Base-by-base conservation (phyloP, 2,888 invertebrate species). In the Agrochola litura region DNA sequence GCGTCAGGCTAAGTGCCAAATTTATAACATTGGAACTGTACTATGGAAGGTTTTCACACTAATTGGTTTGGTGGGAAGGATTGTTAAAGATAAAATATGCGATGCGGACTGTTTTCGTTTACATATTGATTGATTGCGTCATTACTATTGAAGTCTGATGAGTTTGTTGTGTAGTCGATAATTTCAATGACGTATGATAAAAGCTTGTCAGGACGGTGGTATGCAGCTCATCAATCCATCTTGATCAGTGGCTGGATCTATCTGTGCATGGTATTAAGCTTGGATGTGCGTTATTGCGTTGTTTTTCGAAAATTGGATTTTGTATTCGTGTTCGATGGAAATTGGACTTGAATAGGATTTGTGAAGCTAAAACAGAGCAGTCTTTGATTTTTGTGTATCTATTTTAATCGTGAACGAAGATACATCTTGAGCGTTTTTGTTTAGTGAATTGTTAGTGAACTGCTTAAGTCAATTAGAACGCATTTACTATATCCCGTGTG, bases 51-150 rank as follows among this genome's bases (percentile, higher is more conserved):
- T 95, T 96, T 96, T 95, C 94, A 93, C 95, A 90, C 95, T 96
- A 96, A 96, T 96, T 96, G 96, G 94, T 96, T 93, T 91, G 93
- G 94, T 92, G 92, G 92, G 91, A 95, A 95, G 96, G 96, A 96
- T 95, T 95, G 96, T 96, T 96, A 96, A 95, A 95, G 96, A 95
- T 96, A 96, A 96, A 96, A 96, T 96, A 96, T 96, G 95, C 96
- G 90, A 94, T 94, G 94, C 95, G 93, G 95, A 94, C 91, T 94
- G 95, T 94, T 95, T 95, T 95, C 95, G 94, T 96, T 95, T 93
- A 94, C 95, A 95, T 95, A 94, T 94, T 95, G 95, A 96, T 95
- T 94, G 95, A 95, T 94, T 92, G 94, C 92, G 94, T 95, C 93
- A 95, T 95, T 95, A 94, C 89, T 90, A 86, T 87, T 89, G 92